phyloP scores from a whole-genome alignment of 2,113 vertebrate species.

The Hypocryptadius cinnamomeus region DNA sequence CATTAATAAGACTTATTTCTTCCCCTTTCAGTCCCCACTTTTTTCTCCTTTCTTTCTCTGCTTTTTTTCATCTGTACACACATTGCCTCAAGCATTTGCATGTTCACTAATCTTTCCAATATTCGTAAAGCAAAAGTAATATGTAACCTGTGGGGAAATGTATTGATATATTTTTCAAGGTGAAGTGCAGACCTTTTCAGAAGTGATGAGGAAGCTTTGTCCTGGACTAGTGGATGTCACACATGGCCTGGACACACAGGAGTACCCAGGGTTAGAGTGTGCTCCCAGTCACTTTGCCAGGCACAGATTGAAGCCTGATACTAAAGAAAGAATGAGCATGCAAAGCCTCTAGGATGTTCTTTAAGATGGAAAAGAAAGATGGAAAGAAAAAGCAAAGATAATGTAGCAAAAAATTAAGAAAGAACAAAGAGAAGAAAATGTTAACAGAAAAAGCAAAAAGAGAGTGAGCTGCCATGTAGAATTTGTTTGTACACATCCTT shows the following conservation, averaged over 20 bases:
- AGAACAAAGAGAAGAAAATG: background rate
- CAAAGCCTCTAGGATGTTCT: background rate
- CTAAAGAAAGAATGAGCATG: background rate
- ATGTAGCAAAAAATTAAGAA: background rate
- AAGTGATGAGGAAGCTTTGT: background rate
- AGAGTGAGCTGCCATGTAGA: background rate
- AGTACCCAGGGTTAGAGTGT: background rate
- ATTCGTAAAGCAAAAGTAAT: background rate
- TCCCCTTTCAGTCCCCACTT: background rate
- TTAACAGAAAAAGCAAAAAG: background rate
- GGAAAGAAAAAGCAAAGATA: background rate
- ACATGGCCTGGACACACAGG: background rate
- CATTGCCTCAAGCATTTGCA: background rate
- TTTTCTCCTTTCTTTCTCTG: background rate
- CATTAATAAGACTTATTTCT: background rate
- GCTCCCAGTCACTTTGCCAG: background rate
- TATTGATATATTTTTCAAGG: background rate
- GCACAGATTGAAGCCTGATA: background rate
- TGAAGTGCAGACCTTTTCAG: background rate
- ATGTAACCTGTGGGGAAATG: background rate
- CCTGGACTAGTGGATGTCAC: background rate
- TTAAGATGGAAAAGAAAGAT: background rate
- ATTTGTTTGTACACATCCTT: background rate
- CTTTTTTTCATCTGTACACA: background rate
- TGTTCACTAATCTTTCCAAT: background rate